Evolutionary conservation across 2,797 vertebrate species (phyloP).

Genomic region (Chaunax sp.): DNA sequence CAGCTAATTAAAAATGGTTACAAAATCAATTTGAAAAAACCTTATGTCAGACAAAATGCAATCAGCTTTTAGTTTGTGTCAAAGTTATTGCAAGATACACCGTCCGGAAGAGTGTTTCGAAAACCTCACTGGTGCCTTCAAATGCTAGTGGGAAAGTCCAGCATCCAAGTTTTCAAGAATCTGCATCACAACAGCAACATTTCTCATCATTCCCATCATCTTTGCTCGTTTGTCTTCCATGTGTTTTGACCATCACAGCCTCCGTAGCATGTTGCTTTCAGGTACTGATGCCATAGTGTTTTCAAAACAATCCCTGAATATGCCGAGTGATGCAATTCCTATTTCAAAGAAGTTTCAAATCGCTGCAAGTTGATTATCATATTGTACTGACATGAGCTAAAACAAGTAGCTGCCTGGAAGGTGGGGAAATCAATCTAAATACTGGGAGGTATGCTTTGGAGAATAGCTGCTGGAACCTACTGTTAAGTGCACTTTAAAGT

Average conservation of each 20-base stretch:
- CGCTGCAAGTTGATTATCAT: constrained; percentile 10
- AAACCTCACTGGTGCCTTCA: constrained; percentile 21
- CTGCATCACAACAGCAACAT: neutral
- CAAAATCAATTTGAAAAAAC: constrained; percentile 20
- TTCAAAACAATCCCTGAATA: constrained; percentile 7
- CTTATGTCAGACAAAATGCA: constrained; percentile 14
- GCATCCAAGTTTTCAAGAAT: constrained; percentile 3
- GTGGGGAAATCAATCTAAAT: constrained; percentile 18
- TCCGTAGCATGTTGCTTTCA: neutral
- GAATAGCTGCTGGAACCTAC: neutral
- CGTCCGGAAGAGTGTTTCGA: neutral
- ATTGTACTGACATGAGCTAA: neutral
- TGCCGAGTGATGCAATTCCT: constrained; percentile 16
- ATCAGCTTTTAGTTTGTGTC: neutral
- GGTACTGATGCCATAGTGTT: neutral
- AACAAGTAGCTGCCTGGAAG: neutral
- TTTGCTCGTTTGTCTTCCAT: constrained; percentile 1
- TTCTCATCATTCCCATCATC: constrained; percentile 12
- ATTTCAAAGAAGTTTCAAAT: constrained; percentile 34
- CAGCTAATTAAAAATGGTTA: constrained; percentile 2
- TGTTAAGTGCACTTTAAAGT: neutral
- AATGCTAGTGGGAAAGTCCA: constrained; percentile 7
- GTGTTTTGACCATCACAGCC: neutral
- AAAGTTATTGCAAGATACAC: neutral
- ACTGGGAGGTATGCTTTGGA: constrained; percentile 21